A percentile compares a stretch with the other conserved stretches of the same genome.
phyloP scores from a whole-genome alignment of 1,140 invertebrate species.

The Drosophila novamexicana region DNA sequence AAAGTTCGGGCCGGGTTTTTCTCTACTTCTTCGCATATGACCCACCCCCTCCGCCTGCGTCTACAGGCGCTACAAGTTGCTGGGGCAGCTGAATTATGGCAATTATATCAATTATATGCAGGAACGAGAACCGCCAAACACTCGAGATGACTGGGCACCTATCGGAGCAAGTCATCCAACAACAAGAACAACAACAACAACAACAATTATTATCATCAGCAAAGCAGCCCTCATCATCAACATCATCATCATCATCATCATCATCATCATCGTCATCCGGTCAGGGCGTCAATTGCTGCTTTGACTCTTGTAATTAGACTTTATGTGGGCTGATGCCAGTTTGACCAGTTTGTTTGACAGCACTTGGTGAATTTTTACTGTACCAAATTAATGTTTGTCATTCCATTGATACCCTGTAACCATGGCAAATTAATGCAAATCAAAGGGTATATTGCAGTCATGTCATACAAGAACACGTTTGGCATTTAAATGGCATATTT shows the following conservation, averaged over 20 bases:
- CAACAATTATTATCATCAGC: background rate
- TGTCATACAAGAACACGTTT: too few species aligned
- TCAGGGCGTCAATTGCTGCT: constrained; percentile 7
- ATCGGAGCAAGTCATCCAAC: constrained; percentile 12
- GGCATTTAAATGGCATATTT: too few species aligned
- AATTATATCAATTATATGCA: constrained; percentile 74
- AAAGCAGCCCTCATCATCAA: background rate
- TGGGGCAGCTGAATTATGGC: constrained; percentile 41
- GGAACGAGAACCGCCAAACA: background rate
- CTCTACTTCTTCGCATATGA: background rate
- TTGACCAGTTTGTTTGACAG: constrained; percentile 17
- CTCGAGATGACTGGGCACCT: background rate
- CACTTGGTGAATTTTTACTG: constrained; percentile 9
- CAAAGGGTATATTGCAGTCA: background rate
- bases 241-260: background rate
- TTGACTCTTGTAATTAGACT: constrained; percentile 15
- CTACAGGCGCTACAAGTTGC: background rate
- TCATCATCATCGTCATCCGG: background rate
- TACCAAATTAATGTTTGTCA: background rate
- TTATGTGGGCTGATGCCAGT: constrained; percentile 11
- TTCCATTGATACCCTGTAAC: background rate
- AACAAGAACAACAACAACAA: constrained; percentile 22
- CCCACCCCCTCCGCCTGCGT: too few species aligned
- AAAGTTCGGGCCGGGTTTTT: constrained; percentile 17
- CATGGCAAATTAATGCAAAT: too few species aligned